Evolutionary conservation across 2,113 vertebrate species (phyloP), one percentile per base, ranked within the genome.

Genomic region (Oriolus oriolus): DNA sequence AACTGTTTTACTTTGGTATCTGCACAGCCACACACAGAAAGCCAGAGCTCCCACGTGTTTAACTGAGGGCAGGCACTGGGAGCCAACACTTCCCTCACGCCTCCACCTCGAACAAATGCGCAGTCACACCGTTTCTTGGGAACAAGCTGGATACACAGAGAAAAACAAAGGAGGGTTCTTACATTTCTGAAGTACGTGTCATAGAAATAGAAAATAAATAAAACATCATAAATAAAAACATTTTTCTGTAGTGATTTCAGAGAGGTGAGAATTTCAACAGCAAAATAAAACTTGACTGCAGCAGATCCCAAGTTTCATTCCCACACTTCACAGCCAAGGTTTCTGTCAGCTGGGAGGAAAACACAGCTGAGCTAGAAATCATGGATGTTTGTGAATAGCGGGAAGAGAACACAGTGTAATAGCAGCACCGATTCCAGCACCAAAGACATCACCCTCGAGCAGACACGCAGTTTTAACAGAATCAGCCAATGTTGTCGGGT

Each of bases 201-300:
- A 94, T 49, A 93, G 87, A 83, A 90, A 79, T 57, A 73, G n/a
- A 57, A 91, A 92, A 93, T 60, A 91, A 91, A 93, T 79, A 60
- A 47, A 82, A 26, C 20, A 21, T n/a, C 63, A 88, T 45, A 75
- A 93, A 94, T 84, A 91, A 89, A 87, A 91, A 70, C 27, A 41
- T 81, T 59, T 78, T 74, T 73, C 54, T 74, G 57, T 16, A 73
- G 42, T 82, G 53, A 85, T 87, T 85, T 82, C 49, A 63, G 65
- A 66, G 89, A 95, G 95, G 89, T 91, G 69, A 94, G 26, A 56
- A 74, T 94, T 87, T 82, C 56, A 68, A 82, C 47, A 93, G 47
- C 47, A 47, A 74, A 93, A 54, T 56, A 77, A 77, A 77, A 60
- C 42, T 61, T 81, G 52, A 45, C 64, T 87, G 60, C 50, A 70